A percentile compares a stretch with the other conserved stretches of the same genome.
Conservation (phyloP, 2,113 vertebrate genomes). For the Falco punctatus region DNA sequence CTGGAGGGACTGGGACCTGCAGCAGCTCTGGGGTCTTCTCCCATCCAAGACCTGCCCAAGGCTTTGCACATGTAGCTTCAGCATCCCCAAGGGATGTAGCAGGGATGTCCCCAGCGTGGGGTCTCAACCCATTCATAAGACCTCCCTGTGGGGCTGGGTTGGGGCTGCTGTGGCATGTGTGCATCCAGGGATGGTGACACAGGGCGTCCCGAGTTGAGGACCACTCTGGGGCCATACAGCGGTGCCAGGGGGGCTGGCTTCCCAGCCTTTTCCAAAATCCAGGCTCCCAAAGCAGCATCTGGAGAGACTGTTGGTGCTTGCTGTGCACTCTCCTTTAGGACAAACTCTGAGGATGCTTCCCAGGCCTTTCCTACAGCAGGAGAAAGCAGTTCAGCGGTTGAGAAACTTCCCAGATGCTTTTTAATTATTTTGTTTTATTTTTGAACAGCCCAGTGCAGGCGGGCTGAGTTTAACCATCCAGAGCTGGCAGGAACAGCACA, state of each 20-base stretch:
- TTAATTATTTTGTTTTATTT: constrained; percentile 20
- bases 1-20: rapidly evolving
- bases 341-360: neutral
- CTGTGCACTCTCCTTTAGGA: neutral
- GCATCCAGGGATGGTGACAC: neutral
- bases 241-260: neutral
- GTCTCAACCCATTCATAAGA: neutral
- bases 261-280: neutral
- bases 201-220: neutral
- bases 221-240: neutral
- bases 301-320: neutral
- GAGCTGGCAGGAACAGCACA: neutral
- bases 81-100: neutral
- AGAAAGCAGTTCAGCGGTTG: neutral
- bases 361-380: neutral
- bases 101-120: rapidly evolving
- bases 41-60: neutral
- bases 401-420: constrained; percentile 24
- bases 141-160: rapidly evolving
- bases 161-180: neutral
- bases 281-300: neutral
- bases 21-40: neutral
- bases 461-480: neutral
- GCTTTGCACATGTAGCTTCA: neutral
- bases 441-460: neutral